Evolutionary conservation across 2,113 vertebrate species (phyloP).

Genomic region (Chloropsis hardwickii): DNA sequence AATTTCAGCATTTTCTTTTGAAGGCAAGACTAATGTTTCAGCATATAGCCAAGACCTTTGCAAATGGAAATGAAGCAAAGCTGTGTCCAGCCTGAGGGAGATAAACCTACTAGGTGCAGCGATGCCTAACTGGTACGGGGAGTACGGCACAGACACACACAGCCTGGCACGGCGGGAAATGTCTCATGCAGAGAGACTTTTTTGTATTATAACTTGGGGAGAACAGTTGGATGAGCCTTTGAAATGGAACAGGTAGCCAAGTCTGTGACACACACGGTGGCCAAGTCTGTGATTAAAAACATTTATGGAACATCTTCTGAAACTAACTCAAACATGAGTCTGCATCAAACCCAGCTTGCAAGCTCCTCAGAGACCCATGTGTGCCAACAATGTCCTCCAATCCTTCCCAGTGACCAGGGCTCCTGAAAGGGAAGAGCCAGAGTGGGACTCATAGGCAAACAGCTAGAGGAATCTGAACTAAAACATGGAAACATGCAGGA

Average conservation of each 20-base stretch:
- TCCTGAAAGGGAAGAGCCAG: background rate
- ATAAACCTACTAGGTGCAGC: background rate
- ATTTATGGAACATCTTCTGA: background rate
- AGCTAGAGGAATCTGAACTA: background rate
- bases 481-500: background rate
- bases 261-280: background rate
- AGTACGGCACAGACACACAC: background rate
- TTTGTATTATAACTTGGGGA: background rate
- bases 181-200: rapidly evolving
- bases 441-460: background rate
- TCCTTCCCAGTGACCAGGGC: background rate
- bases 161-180: background rate
- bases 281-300: background rate
- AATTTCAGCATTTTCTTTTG: background rate
- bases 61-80: background rate
- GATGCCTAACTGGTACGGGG: background rate
- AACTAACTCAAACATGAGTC: background rate
- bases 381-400: background rate
- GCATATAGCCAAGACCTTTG: background rate
- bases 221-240: background rate
- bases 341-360: background rate
- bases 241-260: background rate
- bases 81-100: background rate
- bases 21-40: background rate
- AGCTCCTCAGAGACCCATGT: background rate